A percentile compares a stretch with the other conserved stretches of the same genome.
Conservation (phyloP, 2,888 invertebrate genomes). For the Harpalus rubripes region DNA sequence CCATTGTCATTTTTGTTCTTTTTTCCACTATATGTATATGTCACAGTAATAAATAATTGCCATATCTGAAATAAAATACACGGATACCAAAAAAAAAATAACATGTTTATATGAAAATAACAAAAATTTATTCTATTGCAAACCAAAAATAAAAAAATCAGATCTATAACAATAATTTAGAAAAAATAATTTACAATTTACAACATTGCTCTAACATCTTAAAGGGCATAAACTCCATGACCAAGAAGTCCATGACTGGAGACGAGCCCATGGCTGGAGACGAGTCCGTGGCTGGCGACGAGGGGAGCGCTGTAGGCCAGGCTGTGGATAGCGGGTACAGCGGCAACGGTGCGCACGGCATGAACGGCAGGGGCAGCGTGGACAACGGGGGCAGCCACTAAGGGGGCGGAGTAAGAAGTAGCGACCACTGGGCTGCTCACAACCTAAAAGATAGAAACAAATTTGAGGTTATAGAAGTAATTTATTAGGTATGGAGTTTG, state of each 20-base stretch:
- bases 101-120: constrained; percentile 22
- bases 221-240: not conserved
- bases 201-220: not conserved
- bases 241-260: not conserved
- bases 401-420: constrained; percentile 69
- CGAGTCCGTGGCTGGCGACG: constrained; percentile 62
- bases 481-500: not conserved
- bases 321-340: constrained; percentile 64
- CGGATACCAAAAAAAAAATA: not conserved
- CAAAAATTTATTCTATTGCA: constrained; percentile 21
- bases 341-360: not conserved
- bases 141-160: not conserved
- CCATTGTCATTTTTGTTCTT: too few relatives aligned
- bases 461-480: not conserved
- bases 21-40: not conserved
- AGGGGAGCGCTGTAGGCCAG: constrained; percentile 51
- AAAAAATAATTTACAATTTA: not conserved
- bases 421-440: constrained; percentile 71
- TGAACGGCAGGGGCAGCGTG: too few relatives aligned
- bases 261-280: constrained; percentile 55
- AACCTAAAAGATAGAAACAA: constrained; percentile 48
- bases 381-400: constrained; percentile 68
- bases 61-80: too few relatives aligned
- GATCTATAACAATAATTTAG: not conserved
- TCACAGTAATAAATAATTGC: too few relatives aligned